Evolutionary conservation across 2,888 invertebrate species (phyloP).

Genomic region (Eledone cirrhosa): DNA sequence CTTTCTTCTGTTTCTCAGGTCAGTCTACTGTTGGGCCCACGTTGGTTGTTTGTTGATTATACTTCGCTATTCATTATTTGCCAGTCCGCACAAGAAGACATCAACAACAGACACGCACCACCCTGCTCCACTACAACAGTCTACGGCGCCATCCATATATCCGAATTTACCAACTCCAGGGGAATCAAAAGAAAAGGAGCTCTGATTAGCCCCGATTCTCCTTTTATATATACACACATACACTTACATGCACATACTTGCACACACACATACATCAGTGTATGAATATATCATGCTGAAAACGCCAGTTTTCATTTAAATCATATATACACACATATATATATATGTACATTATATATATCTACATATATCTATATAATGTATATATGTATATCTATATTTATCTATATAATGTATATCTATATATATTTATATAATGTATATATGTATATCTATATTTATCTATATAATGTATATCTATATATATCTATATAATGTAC

Average conservation of each 20-base stretch:
- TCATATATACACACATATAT: neutral
- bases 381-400: neutral
- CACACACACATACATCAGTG: too few relatives aligned
- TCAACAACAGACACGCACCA: neutral
- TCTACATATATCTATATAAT: neutral
- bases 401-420: neutral
- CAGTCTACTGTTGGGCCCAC: conserved; percentile 19
- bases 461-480: neutral
- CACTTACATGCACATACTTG: too few relatives aligned
- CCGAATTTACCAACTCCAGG: neutral
- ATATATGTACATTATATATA: neutral
- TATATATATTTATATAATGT: neutral
- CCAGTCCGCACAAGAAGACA: neutral
- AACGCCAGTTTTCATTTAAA: too few relatives aligned
- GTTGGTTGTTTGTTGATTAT: neutral
- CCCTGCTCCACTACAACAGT: neutral
- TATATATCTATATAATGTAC: neutral
- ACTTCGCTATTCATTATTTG: conserved; percentile 11
- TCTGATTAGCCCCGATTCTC: too few relatives aligned
- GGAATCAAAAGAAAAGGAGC: too few relatives aligned
- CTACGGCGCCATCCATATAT: too few relatives aligned
- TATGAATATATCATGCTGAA: too few relatives aligned
- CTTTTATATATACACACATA: too few relatives aligned
- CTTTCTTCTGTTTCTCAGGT: neutral
- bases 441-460: neutral